Evolutionary conservation across 2,113 vertebrate species (phyloP).

Genomic region (Eidolon helvum): DNA sequence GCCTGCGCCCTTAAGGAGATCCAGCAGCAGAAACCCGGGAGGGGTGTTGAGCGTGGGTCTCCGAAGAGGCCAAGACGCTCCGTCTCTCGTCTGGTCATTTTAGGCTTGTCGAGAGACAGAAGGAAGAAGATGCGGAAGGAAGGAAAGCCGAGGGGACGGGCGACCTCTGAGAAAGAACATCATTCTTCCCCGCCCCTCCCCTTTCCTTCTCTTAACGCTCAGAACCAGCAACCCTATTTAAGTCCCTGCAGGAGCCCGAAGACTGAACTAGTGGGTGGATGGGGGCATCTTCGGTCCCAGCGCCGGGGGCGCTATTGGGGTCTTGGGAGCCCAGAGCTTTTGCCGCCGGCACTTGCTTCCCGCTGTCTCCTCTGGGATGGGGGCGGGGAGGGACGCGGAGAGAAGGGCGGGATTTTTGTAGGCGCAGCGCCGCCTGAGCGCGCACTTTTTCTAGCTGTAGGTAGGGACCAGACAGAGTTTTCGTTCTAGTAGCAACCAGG

Average conservation of each 20-base stretch:
- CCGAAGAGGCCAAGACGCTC: too few relatives aligned
- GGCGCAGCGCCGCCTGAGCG: rapidly evolving
- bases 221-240: rapidly evolving
- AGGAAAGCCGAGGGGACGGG: rapidly evolving
- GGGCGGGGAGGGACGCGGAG: too few relatives aligned
- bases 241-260: rapidly evolving
- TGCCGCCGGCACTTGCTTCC: rapidly evolving
- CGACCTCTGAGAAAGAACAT: background rate
- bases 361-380: rapidly evolving
- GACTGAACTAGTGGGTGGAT: background rate
- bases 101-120: background rate
- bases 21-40: rapidly evolving
- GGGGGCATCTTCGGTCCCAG: rapidly evolving
- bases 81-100: rapidly evolving
- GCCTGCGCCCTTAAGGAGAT: rapidly evolving
- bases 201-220: too few relatives aligned
- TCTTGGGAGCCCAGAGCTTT: rapidly evolving
- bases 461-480: background rate
- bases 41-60: rapidly evolving
- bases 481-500: background rate
- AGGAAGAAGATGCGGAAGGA: background rate
- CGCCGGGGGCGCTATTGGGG: rapidly evolving
- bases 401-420: background rate
- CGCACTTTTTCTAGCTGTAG: background rate
- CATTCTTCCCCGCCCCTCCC: background rate